Base-by-base conservation (phyloP, 2,113 vertebrate species). In the Odontesthes bonariensis region DNA sequence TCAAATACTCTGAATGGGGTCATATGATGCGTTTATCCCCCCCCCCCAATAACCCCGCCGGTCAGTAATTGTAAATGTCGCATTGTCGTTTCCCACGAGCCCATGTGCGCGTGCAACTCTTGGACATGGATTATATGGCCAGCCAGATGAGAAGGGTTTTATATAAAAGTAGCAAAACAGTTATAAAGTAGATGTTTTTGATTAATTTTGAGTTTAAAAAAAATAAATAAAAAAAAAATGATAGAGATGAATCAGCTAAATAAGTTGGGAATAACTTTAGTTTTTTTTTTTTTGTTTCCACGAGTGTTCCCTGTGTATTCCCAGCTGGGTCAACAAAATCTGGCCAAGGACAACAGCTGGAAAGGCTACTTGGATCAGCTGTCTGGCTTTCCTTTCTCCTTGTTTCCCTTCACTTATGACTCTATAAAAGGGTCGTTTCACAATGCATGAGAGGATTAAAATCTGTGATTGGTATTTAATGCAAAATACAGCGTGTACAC, bases 21-120 rank as follows among this genome's bases (percentile, higher is more conserved):
- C 90, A 89, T 82, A 76, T 90, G 89, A 90, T 65, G 74, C 68
- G 16, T 52, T 57, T 64, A 75, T 51, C 20, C 5, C 17, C 47
- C 59, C 73, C 27, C 58, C 16, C 14, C 27, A 1, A 10, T 57
- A 8, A 6, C 74, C 38, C 13, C 40, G 27, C 31, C 56, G 31
- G 59, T 74, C 78, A 79, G n/a, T 72, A 72, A 20, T 79, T 38
- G 6, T 38, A 3, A 38, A 38, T 38, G 35, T 38, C 35, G 10
- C 35, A 38, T 38, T 58, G 78, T 77, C 23, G 69, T 56, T 56
- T 56, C 53, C 14, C 56, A 58, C 56, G 56, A 40, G 19, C 11
- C 32, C 57, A 31, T 58, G 56, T 38, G 56, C 46, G 46, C 46
- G 46, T 49, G 46, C 46, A 49, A 20, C 10, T 5, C n/a, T 58